Base-by-base conservation (phyloP, 1,140 invertebrate genomes). In the Augochlora pura region DNA sequence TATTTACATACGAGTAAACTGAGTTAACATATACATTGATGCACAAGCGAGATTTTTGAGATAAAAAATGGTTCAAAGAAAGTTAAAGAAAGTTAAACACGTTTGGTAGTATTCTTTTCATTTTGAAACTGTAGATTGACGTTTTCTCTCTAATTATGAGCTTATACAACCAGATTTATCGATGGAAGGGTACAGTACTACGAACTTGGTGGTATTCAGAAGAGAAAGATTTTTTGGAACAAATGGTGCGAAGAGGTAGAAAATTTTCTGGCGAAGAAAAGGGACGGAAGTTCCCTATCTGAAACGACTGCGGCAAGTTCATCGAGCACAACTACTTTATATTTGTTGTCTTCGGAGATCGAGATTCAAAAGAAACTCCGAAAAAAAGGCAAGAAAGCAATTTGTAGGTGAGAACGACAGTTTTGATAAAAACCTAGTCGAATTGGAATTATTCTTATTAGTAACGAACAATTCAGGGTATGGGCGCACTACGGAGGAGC, bases 251-350 rank as follows among this genome's bases (percentile, higher is more conserved):
- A 94, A 46, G 87, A 92, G 16, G 89, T 94, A 7, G 89, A 85
- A 65, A 90, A 89, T 82, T 83, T 94, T 10, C 82, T 90, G 46
- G 89, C 89, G 7, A 86, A 83, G 39, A 88, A 86, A 64, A 77
- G 88, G n/a, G 85, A 88, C 2, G 88, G 89, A 14, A 94, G 93
- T 49, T 94, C 94, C 1, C 75, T 91, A 9, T 94, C 94, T 1
- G 94, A 94, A 87, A 94, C 93, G 0, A 94, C 93, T 3, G 93
- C 93, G 0, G 94, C 92, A 6, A 93, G 93, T 60, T 94, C 93
- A 0, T 92, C 93, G 8, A 93, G 92, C 60, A 85, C 74, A 46
- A 93, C 91, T 60, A 93, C 93, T 1, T 60, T 93, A 9, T 93
- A 91, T 84, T 80, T 93, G 10, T 42, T 88, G 0, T 89, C 90